Evolutionary conservation across 2,888 invertebrate species (phyloP).

Genomic region (Trichogramma evanescens): DNA sequence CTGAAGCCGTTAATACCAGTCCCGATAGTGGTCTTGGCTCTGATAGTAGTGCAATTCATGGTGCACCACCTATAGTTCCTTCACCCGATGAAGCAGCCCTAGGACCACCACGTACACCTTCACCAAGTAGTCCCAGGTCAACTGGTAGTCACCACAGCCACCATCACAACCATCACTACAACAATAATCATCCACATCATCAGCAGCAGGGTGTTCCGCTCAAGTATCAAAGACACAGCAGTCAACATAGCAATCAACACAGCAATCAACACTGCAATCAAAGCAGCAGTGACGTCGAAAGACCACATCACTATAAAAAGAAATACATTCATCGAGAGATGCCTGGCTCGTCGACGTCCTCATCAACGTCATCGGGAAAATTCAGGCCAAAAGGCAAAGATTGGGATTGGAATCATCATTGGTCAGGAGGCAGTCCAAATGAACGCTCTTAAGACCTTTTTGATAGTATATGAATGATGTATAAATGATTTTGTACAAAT

Average conservation of each 20-base stretch:
- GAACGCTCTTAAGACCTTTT: constrained; percentile 32
- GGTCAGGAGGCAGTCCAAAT: constrained; percentile 24
- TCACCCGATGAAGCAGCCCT: constrained; percentile 46
- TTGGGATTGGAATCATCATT: constrained; percentile 59
- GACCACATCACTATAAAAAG: constrained; percentile 69
- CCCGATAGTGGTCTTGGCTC: constrained; percentile 80
- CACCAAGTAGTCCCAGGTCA: constrained; percentile 51
- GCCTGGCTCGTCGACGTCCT: not conserved
- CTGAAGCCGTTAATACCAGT: constrained; percentile 77
- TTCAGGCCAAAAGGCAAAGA: constrained; percentile 68
- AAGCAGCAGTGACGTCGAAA: constrained; percentile 49
- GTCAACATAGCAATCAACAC: constrained; percentile 43
- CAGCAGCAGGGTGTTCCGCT: constrained; percentile 26
- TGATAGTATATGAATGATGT: too few relatives aligned
- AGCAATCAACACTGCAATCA: constrained; percentile 33
- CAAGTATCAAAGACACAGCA: constrained; percentile 45
- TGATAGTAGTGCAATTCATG: constrained; percentile 39
- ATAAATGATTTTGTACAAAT: too few relatives aligned
- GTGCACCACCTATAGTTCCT: constrained; percentile 41
- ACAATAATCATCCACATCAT: constrained; percentile 16
- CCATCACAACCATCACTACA: constrained; percentile 3
- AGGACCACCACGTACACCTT: constrained; percentile 55
- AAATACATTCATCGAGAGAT: constrained; percentile 68
- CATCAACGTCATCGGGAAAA: constrained; percentile 50
- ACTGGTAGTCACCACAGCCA: constrained; percentile 46